These are phyloP conservation scores for Crax fasciolata DNA, from an alignment of 2,797 vertebrate genomes.

Conservation along the genomic window DNA sequence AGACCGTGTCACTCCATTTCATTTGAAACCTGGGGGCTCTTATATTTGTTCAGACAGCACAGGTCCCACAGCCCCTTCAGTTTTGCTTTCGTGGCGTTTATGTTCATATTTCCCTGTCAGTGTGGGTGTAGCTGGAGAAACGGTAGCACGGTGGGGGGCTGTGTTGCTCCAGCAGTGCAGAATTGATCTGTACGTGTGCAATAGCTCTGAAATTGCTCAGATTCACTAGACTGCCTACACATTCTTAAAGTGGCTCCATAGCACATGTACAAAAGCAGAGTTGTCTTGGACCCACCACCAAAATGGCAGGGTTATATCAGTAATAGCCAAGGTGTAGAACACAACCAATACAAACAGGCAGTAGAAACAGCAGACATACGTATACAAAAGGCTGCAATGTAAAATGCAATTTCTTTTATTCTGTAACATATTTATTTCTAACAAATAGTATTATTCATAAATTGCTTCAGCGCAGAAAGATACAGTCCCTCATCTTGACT, in stretches of 20 bases:
- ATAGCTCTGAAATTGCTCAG: neutral
- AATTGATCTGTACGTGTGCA: neutral
- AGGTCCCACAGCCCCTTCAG: neutral
- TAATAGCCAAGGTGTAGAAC: neutral
- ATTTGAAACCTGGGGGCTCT: slow-evolving; percentile 17
- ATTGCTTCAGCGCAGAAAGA: neutral
- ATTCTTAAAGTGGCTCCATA: neutral
- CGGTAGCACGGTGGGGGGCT: accelerated
- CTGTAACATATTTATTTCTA: neutral
- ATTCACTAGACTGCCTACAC: neutral
- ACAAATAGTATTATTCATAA: neutral
- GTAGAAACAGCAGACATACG: neutral
- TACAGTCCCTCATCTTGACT: neutral
- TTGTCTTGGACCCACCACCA: neutral
- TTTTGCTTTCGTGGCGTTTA: neutral
- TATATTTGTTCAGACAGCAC: slow-evolving; percentile 39
- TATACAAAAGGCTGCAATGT: neutral
- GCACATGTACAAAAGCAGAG: neutral
- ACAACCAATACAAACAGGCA: neutral
- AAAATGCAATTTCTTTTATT: neutral
- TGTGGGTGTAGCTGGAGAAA: neutral
- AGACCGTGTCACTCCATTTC: slow-evolving; percentile 6
- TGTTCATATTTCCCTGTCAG: slow-evolving; percentile 10
- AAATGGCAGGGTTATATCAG: neutral
- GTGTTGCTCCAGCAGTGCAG: neutral